phyloP scores from a whole-genome alignment of 30 jellyfish, hydroid and myxozoan genomes.

The Pelagia noctiluca region DNA sequence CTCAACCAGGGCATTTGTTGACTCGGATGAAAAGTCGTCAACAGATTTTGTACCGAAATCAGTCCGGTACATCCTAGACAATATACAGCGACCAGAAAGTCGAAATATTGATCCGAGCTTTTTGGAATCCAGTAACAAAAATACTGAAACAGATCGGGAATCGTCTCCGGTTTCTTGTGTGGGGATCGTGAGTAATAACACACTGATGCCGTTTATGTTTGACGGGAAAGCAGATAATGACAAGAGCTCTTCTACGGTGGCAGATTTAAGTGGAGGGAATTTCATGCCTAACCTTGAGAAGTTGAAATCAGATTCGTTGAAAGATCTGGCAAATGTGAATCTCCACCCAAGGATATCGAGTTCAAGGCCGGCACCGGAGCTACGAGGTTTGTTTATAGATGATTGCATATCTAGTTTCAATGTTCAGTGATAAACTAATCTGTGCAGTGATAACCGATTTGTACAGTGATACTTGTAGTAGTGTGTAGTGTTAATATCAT shows the following conservation, averaged over 20 bases:
- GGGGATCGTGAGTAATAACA: background rate
- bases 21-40: background rate
- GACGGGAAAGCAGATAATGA: constrained; percentile 13
- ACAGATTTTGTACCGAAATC: background rate
- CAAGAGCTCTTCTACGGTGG: background rate
- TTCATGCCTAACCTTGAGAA: background rate
- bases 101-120: background rate
- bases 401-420: too few species aligned
- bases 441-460: too few species aligned
- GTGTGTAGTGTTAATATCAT: too few species aligned
- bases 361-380: constrained; percentile 51
- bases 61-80: background rate
- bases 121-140: background rate
- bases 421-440: too few species aligned
- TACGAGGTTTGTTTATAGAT: constrained; percentile 37
- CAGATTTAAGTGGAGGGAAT: background rate
- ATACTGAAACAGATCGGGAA: background rate
- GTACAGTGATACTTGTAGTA: too few species aligned
- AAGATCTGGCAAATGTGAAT: constrained; percentile 19
- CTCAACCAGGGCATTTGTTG: background rate
- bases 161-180: background rate
- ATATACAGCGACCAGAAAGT: background rate
- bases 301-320: background rate
- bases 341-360: constrained; percentile 45
- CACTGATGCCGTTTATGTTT: constrained; percentile 40